Evolutionary conservation across 2,113 vertebrate species (phyloP), one percentile per base, ranked within the genome.

Genomic region (Osmerus mordax): DNA sequence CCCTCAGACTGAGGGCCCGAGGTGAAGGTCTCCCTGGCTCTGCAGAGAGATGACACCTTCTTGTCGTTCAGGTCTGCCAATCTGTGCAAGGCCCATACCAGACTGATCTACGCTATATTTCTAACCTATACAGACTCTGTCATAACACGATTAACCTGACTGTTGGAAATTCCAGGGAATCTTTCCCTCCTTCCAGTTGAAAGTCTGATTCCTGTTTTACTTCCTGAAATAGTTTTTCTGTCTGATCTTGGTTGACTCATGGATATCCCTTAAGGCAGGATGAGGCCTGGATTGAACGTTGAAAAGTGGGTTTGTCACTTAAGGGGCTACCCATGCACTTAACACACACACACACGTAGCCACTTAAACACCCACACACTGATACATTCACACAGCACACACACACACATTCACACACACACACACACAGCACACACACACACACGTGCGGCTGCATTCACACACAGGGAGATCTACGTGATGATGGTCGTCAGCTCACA

Each of bases 391-490:
- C 23, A 62, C 60, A 62, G 68, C 56, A 68, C 16, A 69, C 61
- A 71, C 71, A 56, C 25, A 51, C 58, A 65, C 62, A 69, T 21
- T 13, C 8, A 47, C 11, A 19, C 32, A 47, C 16, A 4, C 62
- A n/a, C 62, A 64, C 61, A 28, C 61, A 29, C 28, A 15, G n/a
- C n/a, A n/a, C 28, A 1, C 63, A 65, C 59, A 23, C 11, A 61
- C 28, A 32, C 61, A 59, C 8, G 21, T 18, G 0, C 2, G 18
- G 56, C 56, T 19, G n/a, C 11, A 16, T 0, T 25, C 15, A 65
- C 58, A 73, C 70, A 81, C 74, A 69, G 72, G 1, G 51, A 77
- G 81, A 63, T 59, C n/a, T 59, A 36, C 41, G 7, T 77, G 59
- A 77, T 85, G 74, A 81, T 5, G 52, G 59, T 47, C 2, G 41